These are phyloP conservation scores for Borostomias antarcticus DNA, from an alignment of 2,797 vertebrate genomes.

Conservation along the genomic window DNA sequence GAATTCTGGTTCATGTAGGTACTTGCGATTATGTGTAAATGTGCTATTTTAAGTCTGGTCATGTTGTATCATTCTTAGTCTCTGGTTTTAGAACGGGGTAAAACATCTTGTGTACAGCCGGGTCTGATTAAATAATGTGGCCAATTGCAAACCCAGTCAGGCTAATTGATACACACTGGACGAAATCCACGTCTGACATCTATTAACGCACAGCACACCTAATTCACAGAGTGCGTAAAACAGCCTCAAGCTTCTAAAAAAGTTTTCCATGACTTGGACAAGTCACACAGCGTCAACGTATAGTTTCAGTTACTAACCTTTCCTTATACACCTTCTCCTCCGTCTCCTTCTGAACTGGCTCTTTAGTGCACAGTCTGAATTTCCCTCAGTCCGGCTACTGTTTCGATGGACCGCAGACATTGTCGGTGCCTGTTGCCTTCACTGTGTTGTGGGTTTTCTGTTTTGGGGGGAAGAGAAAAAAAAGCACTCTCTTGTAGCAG, in stretches of 20 bases:
- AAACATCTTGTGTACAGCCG: too few relatives aligned
- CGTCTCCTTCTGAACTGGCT: constrained; percentile 81
- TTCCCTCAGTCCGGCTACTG: constrained; percentile 70
- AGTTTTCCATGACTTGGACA: too few relatives aligned
- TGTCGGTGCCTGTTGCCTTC: constrained; percentile 1
- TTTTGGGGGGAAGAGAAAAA: neutral
- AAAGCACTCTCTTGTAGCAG: neutral
- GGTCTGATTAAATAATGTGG: too few relatives aligned
- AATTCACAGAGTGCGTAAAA: neutral
- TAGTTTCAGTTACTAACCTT: constrained; percentile 70
- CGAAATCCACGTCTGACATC: too few relatives aligned
- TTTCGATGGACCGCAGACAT: constrained; percentile 78
- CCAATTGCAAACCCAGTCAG: too few relatives aligned
- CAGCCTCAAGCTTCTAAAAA: neutral
- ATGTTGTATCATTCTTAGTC: too few relatives aligned
- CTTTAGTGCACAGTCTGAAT: constrained; percentile 69
- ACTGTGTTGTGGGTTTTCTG: neutral
- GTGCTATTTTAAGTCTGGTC: too few relatives aligned
- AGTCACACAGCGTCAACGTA: neutral
- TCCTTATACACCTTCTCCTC: constrained; percentile 77
- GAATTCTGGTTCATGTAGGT: too few relatives aligned
- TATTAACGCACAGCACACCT: neutral
- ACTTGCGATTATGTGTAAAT: too few relatives aligned
- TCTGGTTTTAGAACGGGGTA: neutral
- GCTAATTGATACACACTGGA: too few relatives aligned